Evolutionary conservation across 2,888 invertebrate genomes (phyloP), one percentile per base, ranked within the genome.

Genomic region (Seira sanloemensis): DNA sequence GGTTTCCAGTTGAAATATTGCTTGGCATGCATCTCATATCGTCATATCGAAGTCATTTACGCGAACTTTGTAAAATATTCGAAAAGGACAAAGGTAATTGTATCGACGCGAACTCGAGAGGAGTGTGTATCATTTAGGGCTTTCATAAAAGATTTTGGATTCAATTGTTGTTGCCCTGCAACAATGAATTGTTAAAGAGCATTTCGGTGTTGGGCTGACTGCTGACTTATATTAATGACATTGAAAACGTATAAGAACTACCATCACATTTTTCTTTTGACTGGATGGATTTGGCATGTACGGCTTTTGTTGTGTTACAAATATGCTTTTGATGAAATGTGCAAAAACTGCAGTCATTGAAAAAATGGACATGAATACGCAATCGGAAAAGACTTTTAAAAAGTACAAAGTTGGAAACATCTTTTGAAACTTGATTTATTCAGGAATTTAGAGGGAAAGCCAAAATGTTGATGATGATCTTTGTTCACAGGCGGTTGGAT

Each of bases 191-290:
- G 62, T 68, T 67, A 54, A 76, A 74, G 65, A 69, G 76, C 37
- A 75, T 76, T 82, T 71, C 27, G 76, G n/a, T 72, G 68, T 75
- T 21, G 65, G 25, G 16, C 46, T 68, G 75, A 75, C 69, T 81
- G 16, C 46, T 68, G 75, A 75, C 69, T 81, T 62, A 62, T 81
- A 75, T 75, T 81, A 65, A 81, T 81, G 62, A 72, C 37, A 5
- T 1, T 26, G 24, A n/a, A 46, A 58, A 58, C 16, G 18, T 4
- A 58, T n/a, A 9, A 58, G 16, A n/a, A 37, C 37, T n/a, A n/a
- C n/a, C n/a, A n/a, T n/a, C n/a, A n/a, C n/a, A 37, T 37, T 37
- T 37, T 37, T 37, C 12, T 12, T 7, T 4, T 7, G 12, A 37
- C 37, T 7, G 37, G 12, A 37, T 37, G 5, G 37, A 37, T 4